Evolutionary conservation across 92 coral and sea anemone genomes (phyloP), one percentile per base, ranked within the genome.

Genomic region (Diadumene lineata): DNA sequence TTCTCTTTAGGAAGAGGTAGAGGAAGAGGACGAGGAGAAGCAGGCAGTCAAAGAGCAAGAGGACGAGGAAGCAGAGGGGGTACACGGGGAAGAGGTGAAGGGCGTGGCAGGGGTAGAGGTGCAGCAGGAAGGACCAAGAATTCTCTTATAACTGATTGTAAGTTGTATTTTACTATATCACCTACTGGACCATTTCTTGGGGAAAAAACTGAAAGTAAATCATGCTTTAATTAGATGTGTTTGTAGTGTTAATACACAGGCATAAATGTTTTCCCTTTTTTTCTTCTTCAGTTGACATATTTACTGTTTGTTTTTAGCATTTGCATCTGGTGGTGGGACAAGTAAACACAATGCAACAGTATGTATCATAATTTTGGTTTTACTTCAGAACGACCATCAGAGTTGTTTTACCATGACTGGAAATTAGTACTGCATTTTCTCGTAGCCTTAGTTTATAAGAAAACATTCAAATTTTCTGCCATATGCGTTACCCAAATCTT

Each of bases 101-200:
- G 97, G 26, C 81, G 91, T 56, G 96, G 98, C 2, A 76, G 98
- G 63, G 90, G 93, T 32, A 78, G 93, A 61, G 85, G 93, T 24
- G 74, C 82, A 44, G 77, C 83, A 75, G 46, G 66, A 77, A 29
- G 68, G 25, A 65, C 60, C 32, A 84, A 81, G 29, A 76, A 79
- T 25, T 64, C 73, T n/a, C 86, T 74, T 43, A 91, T 84, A 44
- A 91, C 91, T 43, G 92, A 91, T 56, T 88, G 97, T 91, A 78
- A 87, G 97, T 58, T n/a, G 58, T 23, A 53, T 87, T 29, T n/a
- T n/a, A n/a, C n/a, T n/a, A n/a, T n/a, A n/a, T n/a, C n/a, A n/a
- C n/a, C n/a, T n/a, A n/a, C n/a, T n/a, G n/a, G n/a, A n/a, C n/a
- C n/a, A n/a, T n/a, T n/a, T n/a, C n/a, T n/a, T n/a, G n/a, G n/a